Conservation (phyloP, 1,140 invertebrate genomes). For the Dolichoris vasculosae region DNA sequence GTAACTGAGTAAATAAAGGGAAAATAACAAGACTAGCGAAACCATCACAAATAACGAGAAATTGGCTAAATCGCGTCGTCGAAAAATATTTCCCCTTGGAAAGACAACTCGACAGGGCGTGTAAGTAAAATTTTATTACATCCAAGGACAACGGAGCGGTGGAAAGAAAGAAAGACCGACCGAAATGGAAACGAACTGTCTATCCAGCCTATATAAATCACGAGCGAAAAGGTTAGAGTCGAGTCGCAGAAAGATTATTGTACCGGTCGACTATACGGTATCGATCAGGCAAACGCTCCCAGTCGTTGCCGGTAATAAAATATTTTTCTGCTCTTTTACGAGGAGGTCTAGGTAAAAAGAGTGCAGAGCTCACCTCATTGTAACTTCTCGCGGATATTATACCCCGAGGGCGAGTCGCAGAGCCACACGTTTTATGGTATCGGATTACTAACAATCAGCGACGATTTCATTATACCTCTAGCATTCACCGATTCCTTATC, state of each 20-base stretch:
- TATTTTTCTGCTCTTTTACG: slow-evolving; percentile 34
- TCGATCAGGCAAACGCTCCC: slow-evolving; percentile 35
- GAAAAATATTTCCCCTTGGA: slow-evolving; percentile 23
- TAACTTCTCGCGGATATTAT: slow-evolving; percentile 21
- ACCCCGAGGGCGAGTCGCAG: neutral
- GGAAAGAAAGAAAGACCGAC: neutral
- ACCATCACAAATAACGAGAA: slow-evolving; percentile 32
- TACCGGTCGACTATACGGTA: slow-evolving; percentile 9
- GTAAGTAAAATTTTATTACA: slow-evolving; percentile 54
- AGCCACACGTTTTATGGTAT: slow-evolving; percentile 18
- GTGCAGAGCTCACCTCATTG: slow-evolving; percentile 10
- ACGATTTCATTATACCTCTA: slow-evolving; percentile 37
- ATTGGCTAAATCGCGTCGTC: slow-evolving; percentile 32
- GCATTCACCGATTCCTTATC: slow-evolving; percentile 29
- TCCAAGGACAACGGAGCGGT: slow-evolving; percentile 13
- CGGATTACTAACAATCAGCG: slow-evolving; percentile 47
- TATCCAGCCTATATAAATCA: slow-evolving; percentile 44
- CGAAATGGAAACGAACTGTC: slow-evolving; percentile 44
- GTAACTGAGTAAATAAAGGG: neutral
- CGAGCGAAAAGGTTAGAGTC: slow-evolving; percentile 25
- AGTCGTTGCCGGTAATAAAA: slow-evolving; percentile 39
- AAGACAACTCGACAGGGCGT: slow-evolving; percentile 32
- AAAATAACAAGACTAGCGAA: neutral
- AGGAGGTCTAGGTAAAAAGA: slow-evolving; percentile 35
- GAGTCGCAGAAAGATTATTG: slow-evolving; percentile 38